Conservation (phyloP, 2,888 invertebrate genomes). For the Caenorhabditis plicata region DNA sequence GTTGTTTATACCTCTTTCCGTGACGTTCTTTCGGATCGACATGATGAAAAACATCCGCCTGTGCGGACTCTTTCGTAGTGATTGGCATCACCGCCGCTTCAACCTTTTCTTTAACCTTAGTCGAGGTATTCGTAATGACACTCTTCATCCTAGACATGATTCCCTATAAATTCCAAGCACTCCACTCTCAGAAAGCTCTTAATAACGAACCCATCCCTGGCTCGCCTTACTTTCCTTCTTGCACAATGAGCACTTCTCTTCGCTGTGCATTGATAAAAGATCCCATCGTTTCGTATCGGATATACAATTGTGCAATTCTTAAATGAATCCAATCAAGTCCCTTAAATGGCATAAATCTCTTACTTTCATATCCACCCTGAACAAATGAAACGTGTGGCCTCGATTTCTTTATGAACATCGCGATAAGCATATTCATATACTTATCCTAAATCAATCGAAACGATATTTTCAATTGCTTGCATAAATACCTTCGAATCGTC, state of each 20-base stretch:
- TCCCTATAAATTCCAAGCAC: slow-evolving; percentile 12
- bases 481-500: no score
- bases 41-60: slow-evolving; percentile 68
- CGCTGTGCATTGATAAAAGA: slow-evolving; percentile 21
- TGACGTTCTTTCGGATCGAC: slow-evolving; percentile 82
- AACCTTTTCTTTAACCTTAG: slow-evolving; percentile 24
- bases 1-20: slow-evolving; percentile 70
- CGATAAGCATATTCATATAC: slow-evolving; percentile 96
- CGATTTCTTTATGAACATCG: slow-evolving; percentile 90
- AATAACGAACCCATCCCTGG: slow-evolving; percentile 23
- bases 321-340: no score
- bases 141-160: slow-evolving; percentile 24
- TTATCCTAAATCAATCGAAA: slow-evolving; percentile 61
- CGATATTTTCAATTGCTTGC: no score
- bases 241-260: slow-evolving; percentile 16
- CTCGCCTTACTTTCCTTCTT: slow-evolving; percentile 1
- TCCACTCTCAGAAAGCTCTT: neutral
- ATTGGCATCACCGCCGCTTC: slow-evolving; percentile 27
- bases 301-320: slow-evolving; percentile 19
- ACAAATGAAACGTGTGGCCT: slow-evolving; percentile 88
- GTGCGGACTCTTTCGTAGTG: slow-evolving; percentile 1
- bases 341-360: neutral
- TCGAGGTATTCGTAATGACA: slow-evolving; percentile 21
- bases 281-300: slow-evolving; percentile 15
- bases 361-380: slow-evolving; percentile 81